These are phyloP conservation scores for Iguana delicatissima DNA, from an alignment of 2,797 vertebrate species.

Conservation along the genomic window DNA sequence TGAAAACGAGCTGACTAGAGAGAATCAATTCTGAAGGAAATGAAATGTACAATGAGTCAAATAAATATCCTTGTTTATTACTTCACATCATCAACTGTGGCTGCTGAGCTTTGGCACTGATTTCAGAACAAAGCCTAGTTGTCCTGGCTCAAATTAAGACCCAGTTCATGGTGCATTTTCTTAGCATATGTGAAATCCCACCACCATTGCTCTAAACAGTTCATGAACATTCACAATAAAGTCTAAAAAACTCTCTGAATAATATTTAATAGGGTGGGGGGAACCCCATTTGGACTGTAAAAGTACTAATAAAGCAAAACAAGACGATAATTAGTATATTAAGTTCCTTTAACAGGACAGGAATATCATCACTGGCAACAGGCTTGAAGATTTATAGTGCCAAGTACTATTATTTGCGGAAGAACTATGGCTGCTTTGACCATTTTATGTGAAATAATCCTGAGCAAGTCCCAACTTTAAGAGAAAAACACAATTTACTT, in stretches of 20 bases:
- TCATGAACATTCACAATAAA: background rate
- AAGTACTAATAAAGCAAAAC: slow-evolving; percentile 20
- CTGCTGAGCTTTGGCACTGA: background rate
- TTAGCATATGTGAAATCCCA: background rate
- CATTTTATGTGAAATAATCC: background rate
- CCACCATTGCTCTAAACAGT: background rate
- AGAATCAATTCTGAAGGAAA: background rate
- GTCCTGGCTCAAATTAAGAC: background rate
- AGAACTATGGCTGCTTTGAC: background rate
- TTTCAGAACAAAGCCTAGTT: background rate
- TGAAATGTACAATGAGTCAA: background rate
- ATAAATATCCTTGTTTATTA: background rate
- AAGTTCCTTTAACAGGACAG: slow-evolving; percentile 17
- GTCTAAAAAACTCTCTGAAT: background rate
- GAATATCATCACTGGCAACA: slow-evolving; percentile 7
- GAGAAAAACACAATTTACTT: background rate
- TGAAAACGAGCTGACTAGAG: background rate
- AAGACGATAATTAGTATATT: slow-evolving; percentile 7
- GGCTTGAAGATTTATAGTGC: slow-evolving; percentile 1
- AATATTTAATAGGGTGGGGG: background rate
- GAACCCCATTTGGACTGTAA: background rate
- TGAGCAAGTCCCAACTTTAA: background rate
- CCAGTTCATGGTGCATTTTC: background rate
- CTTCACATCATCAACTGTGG: background rate
- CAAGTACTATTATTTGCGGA: background rate